Percentiles rank a stretch among this genome's conserved stretches.
Conservation (phyloP, 2,113 vertebrate genomes). For the Brachirus orientalis region DNA sequence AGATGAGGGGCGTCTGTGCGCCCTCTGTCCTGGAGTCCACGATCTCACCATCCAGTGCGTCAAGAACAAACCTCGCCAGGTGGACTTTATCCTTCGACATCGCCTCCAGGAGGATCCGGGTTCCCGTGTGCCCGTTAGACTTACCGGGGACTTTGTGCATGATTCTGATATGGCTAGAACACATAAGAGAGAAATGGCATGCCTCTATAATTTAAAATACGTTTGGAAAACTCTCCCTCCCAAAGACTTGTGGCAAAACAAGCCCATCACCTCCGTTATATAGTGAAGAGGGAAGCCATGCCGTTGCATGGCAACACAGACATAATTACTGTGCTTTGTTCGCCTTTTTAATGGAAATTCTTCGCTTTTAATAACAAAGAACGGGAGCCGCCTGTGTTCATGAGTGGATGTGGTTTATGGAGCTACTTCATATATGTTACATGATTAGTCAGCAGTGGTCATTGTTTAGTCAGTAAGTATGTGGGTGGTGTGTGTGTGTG, state of each 20-base stretch:
- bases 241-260: conserved; percentile 25
- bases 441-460: conserved; percentile 31
- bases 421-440: conserved; percentile 52
- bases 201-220: conserved; percentile 6
- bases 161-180: not conserved
- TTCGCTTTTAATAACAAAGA: conserved; percentile 62
- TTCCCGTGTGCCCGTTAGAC: conserved; percentile 53
- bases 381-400: conserved; percentile 29
- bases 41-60: conserved; percentile 78
- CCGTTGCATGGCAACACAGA: conserved; percentile 73
- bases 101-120: conserved; percentile 76
- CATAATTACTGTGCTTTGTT: conserved; percentile 62
- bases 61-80: conserved; percentile 77
- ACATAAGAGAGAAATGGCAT: not conserved
- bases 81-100: conserved; percentile 81
- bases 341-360: conserved; percentile 70
- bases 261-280: conserved; percentile 54
- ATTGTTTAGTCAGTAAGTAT: conserved; percentile 37
- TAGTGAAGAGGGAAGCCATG: conserved; percentile 26
- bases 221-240: conserved; percentile 26
- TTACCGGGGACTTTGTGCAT: conserved; percentile 66
- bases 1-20: conserved; percentile 78
- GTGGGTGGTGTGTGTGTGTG: not conserved
- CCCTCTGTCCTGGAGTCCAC: conserved; percentile 72
- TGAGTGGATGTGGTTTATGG: conserved; percentile 32